Evolutionary conservation across 2,797 vertebrate species (phyloP), one percentile per base, ranked within the genome.

Genomic region (Ctenochaetus hawaiiensis): DNA sequence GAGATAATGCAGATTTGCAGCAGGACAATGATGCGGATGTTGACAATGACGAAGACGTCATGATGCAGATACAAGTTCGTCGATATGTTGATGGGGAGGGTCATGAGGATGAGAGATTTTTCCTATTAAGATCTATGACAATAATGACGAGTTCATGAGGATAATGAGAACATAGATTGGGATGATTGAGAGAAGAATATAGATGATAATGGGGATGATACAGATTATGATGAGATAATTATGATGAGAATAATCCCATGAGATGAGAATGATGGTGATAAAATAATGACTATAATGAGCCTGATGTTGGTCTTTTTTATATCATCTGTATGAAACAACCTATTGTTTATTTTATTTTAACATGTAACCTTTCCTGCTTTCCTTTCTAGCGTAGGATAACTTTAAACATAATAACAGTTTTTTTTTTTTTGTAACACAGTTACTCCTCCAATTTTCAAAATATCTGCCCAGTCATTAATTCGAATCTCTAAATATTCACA

Each of bases 401-500:
- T 47, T 72, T 11, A 20, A 44, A 57, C 51, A 37, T 26, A n/a
- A 41, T 49, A 1, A 56, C 58, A 41, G 11, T 16, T 26, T 52
- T 58, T n/a, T 17, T 18, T 20, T 48, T 30, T 30, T 30, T 30
- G 26, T 16, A 44, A 66, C 9, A 45, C 37, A 23, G 37, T 5
- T 37, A 52, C 37, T 43, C 72, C 45, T 67, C 48, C 63, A 52
- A 75, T 67, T 65, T 62, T 22, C 34, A 22, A 44, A 67, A 67
- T 39, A 53, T 75, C 54, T 37, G 54, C 23, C 14, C 18, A 44
- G 37, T 52, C 54, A 44, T 52, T 39, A 48, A 23, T 67, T 20
- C 54, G n/a, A 54, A 53, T 60, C n/a, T 47, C n/a, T n/a, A 11
- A 52, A 30, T 18, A 13, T 52, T 13, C 22, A 44, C 26, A 34